Evolutionary conservation across 2,113 vertebrate genomes (phyloP).

Genomic region (Brachyhypopomus occidentalis): DNA sequence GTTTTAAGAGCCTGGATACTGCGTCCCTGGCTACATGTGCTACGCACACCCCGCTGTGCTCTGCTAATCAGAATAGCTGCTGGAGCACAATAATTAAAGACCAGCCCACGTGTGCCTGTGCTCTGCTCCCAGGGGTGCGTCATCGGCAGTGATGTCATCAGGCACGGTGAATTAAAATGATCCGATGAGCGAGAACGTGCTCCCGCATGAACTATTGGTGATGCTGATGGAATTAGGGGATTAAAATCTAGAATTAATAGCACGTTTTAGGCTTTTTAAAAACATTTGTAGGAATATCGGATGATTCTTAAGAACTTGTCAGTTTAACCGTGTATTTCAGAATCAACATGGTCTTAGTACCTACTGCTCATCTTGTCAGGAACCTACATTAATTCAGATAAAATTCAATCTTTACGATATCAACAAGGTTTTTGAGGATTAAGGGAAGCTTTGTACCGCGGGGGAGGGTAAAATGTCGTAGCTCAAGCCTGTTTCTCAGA

Average conservation of each 20-base stretch:
- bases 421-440: not conserved
- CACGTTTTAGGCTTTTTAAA: too few relatives aligned
- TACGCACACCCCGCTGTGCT: not conserved
- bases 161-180: not conserved
- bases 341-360: not conserved
- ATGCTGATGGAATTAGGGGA: not conserved
- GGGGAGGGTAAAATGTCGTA: not conserved
- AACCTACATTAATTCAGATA: not conserved
- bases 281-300: too few relatives aligned
- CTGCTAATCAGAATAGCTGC: conserved; percentile 6
- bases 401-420: conserved; percentile 2
- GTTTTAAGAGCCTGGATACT: not conserved
- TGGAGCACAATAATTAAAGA: conserved; percentile 22
- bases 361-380: not conserved
- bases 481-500: conserved; percentile 32
- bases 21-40: not conserved
- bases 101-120: conserved; percentile 16
- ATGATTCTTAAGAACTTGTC: not conserved
- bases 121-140: not conserved
- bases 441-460: not conserved
- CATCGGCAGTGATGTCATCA: not conserved
- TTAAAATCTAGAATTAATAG: not conserved
- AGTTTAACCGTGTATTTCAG: not conserved
- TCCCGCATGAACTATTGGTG: not conserved
- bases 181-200: not conserved